These are phyloP conservation scores for Myocastor coypus DNA, from an alignment of 2,113 vertebrate species.

Conservation along the genomic window DNA sequence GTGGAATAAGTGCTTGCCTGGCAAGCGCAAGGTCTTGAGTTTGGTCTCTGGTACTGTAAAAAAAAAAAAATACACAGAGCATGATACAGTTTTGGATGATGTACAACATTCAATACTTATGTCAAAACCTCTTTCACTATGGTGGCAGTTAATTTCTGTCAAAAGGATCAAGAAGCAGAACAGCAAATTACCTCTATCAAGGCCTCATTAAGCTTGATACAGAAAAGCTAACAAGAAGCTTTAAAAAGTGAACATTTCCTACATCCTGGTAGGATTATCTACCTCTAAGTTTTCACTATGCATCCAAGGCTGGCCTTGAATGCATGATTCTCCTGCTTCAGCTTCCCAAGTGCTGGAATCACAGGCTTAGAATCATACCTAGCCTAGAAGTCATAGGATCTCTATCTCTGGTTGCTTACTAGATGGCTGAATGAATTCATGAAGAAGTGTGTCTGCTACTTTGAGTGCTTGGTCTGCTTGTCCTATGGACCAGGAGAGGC, in stretches of 20 bases:
- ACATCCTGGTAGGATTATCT: background rate
- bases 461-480: background rate
- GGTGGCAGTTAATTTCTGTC: conserved; percentile 3
- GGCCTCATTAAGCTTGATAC: background rate
- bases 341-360: background rate
- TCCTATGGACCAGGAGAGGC: background rate
- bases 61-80: background rate
- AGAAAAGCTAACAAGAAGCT: background rate
- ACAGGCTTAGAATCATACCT: background rate
- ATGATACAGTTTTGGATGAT: background rate
- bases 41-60: too few relatives aligned
- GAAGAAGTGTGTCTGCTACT: background rate
- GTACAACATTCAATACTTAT: background rate
- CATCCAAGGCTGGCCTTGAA: background rate
- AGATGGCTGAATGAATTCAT: background rate
- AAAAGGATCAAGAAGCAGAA: background rate
- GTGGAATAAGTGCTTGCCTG: too few relatives aligned
- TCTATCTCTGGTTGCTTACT: background rate
- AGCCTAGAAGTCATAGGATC: background rate
- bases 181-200: background rate
- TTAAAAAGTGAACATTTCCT: background rate
- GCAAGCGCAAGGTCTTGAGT: too few relatives aligned
- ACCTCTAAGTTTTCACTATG: background rate
- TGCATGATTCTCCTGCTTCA: background rate
- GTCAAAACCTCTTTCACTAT: conserved; percentile 1